phyloP scores from a whole-genome alignment of 2,113 vertebrate species.

The Lasiurus borealis region DNA sequence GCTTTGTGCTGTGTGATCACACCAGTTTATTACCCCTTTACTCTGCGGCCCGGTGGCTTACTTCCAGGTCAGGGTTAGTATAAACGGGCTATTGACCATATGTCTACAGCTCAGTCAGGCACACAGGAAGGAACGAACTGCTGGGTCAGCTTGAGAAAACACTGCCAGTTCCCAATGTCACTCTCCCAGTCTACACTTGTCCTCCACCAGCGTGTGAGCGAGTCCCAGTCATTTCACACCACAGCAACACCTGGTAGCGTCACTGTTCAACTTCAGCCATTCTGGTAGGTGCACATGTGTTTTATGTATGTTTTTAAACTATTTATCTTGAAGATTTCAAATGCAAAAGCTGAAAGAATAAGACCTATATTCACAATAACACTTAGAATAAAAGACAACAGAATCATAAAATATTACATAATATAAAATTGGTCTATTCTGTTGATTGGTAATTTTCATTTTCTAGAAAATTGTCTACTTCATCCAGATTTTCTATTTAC shows the following conservation, averaged over 20 bases:
- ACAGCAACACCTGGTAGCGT: background rate
- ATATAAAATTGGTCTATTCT: background rate
- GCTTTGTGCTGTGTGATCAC: background rate
- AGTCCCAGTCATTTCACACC: background rate
- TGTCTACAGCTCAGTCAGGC: background rate
- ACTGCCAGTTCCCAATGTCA: background rate
- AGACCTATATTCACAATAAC: background rate
- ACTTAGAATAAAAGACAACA: slow-evolving; percentile 18
- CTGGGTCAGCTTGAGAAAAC: background rate
- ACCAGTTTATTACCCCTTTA: background rate
- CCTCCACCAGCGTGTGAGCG: background rate
- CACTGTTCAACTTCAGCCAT: background rate
- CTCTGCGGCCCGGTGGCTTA: background rate
- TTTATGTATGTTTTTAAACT: background rate
- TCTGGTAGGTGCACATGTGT: background rate
- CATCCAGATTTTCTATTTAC: background rate
- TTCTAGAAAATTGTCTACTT: background rate
- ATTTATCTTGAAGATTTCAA: slow-evolving; percentile 13
- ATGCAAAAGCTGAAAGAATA: background rate
- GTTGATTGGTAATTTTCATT: background rate
- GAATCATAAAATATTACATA: background rate
- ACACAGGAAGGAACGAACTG: background rate
- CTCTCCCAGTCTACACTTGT: background rate
- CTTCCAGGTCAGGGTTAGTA: background rate
- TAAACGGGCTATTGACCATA: background rate